Base-by-base conservation (phyloP, 2,797 vertebrate genomes). In the Arctocebus calabarensis region DNA sequence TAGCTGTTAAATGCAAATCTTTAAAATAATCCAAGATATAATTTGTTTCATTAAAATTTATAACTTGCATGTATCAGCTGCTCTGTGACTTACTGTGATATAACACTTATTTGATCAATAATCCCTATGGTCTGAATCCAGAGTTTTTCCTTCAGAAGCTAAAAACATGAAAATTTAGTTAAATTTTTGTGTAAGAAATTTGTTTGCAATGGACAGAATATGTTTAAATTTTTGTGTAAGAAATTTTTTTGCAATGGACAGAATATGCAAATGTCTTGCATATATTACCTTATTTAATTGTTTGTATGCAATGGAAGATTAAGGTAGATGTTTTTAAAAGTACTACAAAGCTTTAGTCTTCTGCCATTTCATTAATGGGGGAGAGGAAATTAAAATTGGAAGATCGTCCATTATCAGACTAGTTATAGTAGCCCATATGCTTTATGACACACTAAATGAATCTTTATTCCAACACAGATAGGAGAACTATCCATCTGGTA, bases 361-460 rank as follows among this genome's bases (percentile, higher is more conserved):
- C 13, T 86, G 25, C 37, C 27, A 45, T 70, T 95, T 92, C 55
- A 59, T 84, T 81, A 70, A 10, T 66, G 11, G 84, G 20, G 92
- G 16, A 90, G n/a, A 92, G 27, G 43, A 32, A 91, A 73, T 86
- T 75, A 77, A 93, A 79, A 29, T 12, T 66, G 43, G n/a, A 96
- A 70, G 45, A 81, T 74, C 9, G 43, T n/a, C 29, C 20, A 89
- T 91, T 68, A 71, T 73, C 91, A 94, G n/a, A 82, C 87, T 43
- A 88, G 40, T 96, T 91, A 40, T 37, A 84, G 43, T 91, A 79
- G 90, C 29, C 37, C 5, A 25, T 86, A 22, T 91, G 88, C 94
- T 73, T 3, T 78, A 78, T 37, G 83, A 84, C 52, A 74, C 92
- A 43, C 34, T 89, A 93, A 96, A 91, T 94, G 86, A 95, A 89